Evolutionary conservation across 2,113 vertebrate genomes (phyloP).

Genomic region (Hassar affinis): DNA sequence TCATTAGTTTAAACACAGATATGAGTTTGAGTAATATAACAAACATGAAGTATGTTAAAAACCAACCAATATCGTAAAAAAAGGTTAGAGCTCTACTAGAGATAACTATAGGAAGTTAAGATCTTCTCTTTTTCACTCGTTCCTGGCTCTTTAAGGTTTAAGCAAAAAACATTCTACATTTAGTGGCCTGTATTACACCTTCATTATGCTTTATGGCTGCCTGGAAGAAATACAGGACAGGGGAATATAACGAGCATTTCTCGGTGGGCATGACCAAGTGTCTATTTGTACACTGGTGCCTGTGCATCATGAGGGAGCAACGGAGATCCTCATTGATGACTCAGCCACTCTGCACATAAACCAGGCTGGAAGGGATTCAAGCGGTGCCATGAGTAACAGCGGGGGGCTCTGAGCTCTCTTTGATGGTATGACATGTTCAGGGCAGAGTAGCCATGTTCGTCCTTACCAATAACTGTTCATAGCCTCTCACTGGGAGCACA

Average conservation of each 20-base stretch:
- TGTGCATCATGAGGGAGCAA: conserved; percentile 2
- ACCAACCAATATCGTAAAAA: background rate
- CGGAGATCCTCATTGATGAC: conserved; percentile 37
- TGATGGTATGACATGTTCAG: conserved; percentile 6
- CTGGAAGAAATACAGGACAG: background rate
- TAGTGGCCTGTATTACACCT: background rate
- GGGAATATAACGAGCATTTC: conserved; percentile 18
- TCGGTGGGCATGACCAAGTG: background rate
- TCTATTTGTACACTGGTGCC: conserved; percentile 16
- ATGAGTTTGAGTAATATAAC: background rate
- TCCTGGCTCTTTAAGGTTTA: background rate
- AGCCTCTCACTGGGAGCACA: background rate
- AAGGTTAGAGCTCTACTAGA: background rate
- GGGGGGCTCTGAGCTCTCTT: background rate
- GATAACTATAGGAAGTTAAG: background rate
- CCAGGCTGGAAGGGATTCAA: conserved; percentile 33
- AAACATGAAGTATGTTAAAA: background rate
- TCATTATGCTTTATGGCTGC: conserved; percentile 7
- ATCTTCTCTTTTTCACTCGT: background rate
- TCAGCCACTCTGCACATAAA: conserved; percentile 41
- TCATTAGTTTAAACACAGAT: conserved; percentile 7
- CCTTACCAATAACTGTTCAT: background rate
- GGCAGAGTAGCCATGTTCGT: background rate
- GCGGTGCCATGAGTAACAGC: background rate
- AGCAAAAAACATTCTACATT: background rate